Conservation (phyloP, 2,888 invertebrate species). For the Cancer borealis region DNA sequence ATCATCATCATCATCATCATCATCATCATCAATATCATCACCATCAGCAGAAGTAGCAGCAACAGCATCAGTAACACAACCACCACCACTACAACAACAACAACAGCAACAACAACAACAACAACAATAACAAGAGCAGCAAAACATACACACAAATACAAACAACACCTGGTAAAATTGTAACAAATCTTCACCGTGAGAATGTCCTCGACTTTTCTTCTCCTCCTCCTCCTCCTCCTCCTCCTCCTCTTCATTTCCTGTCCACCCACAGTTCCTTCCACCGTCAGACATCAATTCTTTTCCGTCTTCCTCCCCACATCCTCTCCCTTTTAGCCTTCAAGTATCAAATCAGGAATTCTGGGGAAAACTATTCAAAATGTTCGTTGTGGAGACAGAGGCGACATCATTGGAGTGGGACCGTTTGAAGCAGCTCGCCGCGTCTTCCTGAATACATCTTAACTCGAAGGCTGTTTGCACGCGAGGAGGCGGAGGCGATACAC, state of each 20-base stretch:
- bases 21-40: background rate
- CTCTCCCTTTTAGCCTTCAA: background rate
- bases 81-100: background rate
- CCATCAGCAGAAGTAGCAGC: background rate
- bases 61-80: no score
- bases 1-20: background rate
- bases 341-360: background rate
- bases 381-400: background rate
- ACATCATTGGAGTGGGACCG: background rate
- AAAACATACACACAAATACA: background rate
- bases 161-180: background rate
- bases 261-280: background rate
- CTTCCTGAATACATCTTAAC: background rate
- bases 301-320: background rate
- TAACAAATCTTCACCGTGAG: background rate
- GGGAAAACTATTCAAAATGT: background rate
- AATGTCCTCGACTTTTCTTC: background rate
- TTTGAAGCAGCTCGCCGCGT: background rate
- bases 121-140: background rate
- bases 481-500: background rate
- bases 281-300: background rate
- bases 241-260: background rate
- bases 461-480: background rate
- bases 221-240: no score
- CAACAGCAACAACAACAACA: background rate